Evolutionary conservation across 2,113 vertebrate genomes (phyloP).

Genomic region (Synchiropus splendidus): DNA sequence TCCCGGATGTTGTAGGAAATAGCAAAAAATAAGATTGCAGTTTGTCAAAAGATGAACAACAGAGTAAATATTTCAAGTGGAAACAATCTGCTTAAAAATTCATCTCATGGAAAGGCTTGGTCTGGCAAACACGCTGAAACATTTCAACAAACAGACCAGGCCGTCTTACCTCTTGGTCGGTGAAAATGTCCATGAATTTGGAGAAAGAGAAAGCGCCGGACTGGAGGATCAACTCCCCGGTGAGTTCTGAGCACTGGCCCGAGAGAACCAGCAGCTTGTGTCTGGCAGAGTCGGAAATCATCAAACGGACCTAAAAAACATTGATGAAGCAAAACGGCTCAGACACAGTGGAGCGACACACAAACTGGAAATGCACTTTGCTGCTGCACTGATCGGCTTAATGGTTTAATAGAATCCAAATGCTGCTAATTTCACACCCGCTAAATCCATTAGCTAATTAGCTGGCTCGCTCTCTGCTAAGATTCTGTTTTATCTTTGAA

Average conservation of each 20-base stretch:
- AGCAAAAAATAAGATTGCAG: too few species aligned
- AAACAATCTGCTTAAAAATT: not conserved
- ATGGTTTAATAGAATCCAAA: conserved; percentile 20
- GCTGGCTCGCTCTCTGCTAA: conserved; percentile 12
- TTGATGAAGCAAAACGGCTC: conserved; percentile 1
- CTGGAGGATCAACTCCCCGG: conserved; percentile 92
- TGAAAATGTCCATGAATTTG: conserved; percentile 97
- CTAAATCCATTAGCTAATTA: conserved; percentile 48
- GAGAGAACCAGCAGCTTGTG: conserved; percentile 91
- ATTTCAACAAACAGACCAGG: too few species aligned
- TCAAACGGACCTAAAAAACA: conserved; percentile 78
- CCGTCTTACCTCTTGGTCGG: conserved; percentile 83
- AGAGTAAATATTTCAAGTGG: too few species aligned
- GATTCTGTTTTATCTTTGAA: conserved; percentile 5
- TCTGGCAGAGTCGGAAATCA: conserved; percentile 90
- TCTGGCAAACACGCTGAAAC: too few species aligned
- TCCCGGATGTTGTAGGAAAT: too few species aligned
- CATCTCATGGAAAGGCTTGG: too few species aligned
- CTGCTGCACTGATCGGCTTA: conserved; percentile 10
- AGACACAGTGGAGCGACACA: not conserved
- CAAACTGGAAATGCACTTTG: not conserved
- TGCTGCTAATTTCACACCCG: conserved; percentile 27
- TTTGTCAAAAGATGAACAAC: too few species aligned
- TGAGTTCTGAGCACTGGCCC: conserved; percentile 90
- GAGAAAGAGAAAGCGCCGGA: conserved; percentile 93